Conservation (phyloP, 2,888 invertebrate genomes). For the Dioctria linearis region DNA sequence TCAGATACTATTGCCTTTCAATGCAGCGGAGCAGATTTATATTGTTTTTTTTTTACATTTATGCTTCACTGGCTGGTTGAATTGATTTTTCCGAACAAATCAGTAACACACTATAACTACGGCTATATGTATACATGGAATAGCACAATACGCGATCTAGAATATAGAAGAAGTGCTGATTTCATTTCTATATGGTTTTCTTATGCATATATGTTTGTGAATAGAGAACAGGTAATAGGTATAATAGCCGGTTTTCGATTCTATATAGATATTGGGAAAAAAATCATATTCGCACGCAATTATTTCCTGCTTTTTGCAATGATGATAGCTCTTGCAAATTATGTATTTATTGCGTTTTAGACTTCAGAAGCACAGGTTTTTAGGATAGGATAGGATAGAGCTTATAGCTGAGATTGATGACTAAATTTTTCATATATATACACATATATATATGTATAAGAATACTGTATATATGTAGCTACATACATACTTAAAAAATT, state of each 20-base stretch:
- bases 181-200: conserved; percentile 18
- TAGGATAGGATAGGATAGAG: background rate
- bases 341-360: background rate
- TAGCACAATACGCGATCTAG: background rate
- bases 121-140: background rate
- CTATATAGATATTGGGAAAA: background rate
- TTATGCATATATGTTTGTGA: too few species aligned
- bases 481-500: too few species aligned
- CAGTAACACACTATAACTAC: background rate
- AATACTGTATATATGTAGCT: too few species aligned
- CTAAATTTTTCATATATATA: background rate
- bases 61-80: conserved; percentile 27
- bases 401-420: background rate
- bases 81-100: conserved; percentile 39
- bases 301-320: conserved; percentile 44
- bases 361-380: too few species aligned
- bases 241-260: conserved; percentile 14
- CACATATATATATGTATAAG: too few species aligned
- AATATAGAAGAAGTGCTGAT: background rate
- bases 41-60: background rate
- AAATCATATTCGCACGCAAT: conserved; percentile 39
- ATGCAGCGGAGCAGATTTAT: conserved; percentile 36
- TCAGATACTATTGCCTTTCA: conserved; percentile 7
- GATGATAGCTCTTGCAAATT: background rate
- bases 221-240: too few species aligned